Base-by-base conservation (phyloP, 1,140 invertebrate genomes). In the Nasonia vitripennis region DNA sequence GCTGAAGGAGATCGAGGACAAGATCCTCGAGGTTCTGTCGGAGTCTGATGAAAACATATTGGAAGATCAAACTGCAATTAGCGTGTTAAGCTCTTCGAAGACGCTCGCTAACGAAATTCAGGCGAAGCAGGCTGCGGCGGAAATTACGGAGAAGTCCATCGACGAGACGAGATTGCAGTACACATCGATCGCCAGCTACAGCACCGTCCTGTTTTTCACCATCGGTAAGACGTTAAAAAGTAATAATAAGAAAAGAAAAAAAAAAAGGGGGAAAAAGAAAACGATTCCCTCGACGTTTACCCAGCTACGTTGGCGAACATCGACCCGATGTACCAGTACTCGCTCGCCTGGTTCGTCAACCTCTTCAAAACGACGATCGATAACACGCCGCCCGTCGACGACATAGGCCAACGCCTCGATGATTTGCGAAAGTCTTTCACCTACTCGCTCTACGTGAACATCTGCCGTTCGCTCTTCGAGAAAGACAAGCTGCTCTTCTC, bases 261-360 rank as follows among this genome's bases (percentile, higher is more conserved):
- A 34, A 73, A 27, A 31, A 73, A 31, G 37, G 70, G n/a, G 3
- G 14, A 75, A 37, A 27, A 23, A 23, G 7, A 51, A 51, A 51
- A 11, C 48, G 1, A 14, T 17, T 51, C 12, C 0, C 5, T 17
- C 48, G 5, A 4, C 14, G 12, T 12, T 27, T 27, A 1, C 74
- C 2, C 37, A 97, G 96, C 95, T 78, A 97, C 98, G 84, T 92
- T 99, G 89, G 96, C 97, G 14, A 97, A 98, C 91, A 98, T 99
- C 87, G 98, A 99, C 94, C 98, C 98, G 7, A 99, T 99, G 98
- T 99, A 99, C 93, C 98, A 99, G 91, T 99, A 98, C 91, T 99
- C 98, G 17, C 93, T 99, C 87, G 95, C 95, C 10, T 99, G 98
- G 98, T 99, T 99, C 93, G 97, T 99, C 89, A 97, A 97, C 90